A percentile compares a stretch with the other conserved stretches of the same genome.
Evolutionary conservation across 23 tunicate species (phyloP).

Genomic region (Halocynthia aurantium): DNA sequence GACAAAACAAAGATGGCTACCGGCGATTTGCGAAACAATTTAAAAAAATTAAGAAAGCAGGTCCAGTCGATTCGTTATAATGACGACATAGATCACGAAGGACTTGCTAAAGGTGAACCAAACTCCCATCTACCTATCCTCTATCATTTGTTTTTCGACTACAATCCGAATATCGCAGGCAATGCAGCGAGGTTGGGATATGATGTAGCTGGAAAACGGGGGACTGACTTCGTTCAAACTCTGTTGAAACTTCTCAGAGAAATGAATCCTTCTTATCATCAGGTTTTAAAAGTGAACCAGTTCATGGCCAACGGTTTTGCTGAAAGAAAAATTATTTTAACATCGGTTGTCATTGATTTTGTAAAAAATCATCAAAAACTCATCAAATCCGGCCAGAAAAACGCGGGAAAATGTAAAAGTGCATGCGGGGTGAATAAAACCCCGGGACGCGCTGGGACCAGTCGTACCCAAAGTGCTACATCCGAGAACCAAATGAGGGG

Average conservation of each 20-base stretch:
- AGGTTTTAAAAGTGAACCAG: slow-evolving; percentile 3
- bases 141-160: slow-evolving; percentile 22
- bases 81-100: slow-evolving; percentile 16
- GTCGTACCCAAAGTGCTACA: background rate
- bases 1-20: slow-evolving; percentile 6
- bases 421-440: background rate
- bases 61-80: background rate
- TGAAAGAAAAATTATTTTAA: slow-evolving; percentile 18
- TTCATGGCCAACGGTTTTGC: slow-evolving; percentile 26
- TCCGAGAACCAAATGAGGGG: background rate
- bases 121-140: slow-evolving; percentile 10
- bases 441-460: background rate
- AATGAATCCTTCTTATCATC: background rate
- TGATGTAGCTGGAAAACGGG: slow-evolving; percentile 5
- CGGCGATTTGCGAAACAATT: slow-evolving; percentile 16
- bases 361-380: slow-evolving; percentile 8
- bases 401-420: background rate
- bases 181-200: background rate
- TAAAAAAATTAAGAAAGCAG: slow-evolving; percentile 13
- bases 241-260: slow-evolving; percentile 13
- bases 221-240: background rate
- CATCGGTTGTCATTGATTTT: background rate
- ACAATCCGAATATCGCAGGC: background rate
- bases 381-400: background rate
- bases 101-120: slow-evolving; percentile 16